A percentile compares a stretch with the other conserved stretches of the same genome.
Evolutionary conservation across 1,140 invertebrate genomes (phyloP).

Genomic region (Carposina sasakii): DNA sequence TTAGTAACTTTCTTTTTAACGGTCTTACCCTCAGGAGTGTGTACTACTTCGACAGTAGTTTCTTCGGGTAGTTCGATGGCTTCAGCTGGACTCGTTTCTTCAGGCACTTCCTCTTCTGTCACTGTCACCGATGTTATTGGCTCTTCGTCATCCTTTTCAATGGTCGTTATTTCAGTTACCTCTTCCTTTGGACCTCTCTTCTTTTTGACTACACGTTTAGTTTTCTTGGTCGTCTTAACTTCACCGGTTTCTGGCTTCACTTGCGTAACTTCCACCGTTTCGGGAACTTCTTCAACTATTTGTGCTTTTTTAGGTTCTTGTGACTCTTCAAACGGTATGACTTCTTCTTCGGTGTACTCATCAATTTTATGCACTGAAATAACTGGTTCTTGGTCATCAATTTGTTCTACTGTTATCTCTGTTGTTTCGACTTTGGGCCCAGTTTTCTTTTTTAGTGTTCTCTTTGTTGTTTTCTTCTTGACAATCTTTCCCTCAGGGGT

Average conservation of each 20-base stretch:
- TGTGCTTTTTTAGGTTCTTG: neutral
- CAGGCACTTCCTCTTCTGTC: neutral
- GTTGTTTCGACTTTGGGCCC: too few species aligned
- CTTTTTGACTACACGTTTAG: constrained; percentile 57
- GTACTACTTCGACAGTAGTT: constrained; percentile 18
- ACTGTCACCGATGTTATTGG: constrained; percentile 51
- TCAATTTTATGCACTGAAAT: too few species aligned
- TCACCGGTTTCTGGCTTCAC: constrained; percentile 41
- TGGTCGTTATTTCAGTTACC: constrained; percentile 53
- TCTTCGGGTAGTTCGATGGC: constrained; percentile 18
- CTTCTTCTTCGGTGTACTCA: too few species aligned
- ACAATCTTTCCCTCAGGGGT: constrained; percentile 31
- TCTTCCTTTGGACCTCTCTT: constrained; percentile 46
- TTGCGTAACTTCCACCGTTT: constrained; percentile 35
- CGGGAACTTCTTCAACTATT: constrained; percentile 29
- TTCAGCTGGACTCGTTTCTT: constrained; percentile 4
- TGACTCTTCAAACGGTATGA: neutral
- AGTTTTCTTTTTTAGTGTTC: constrained; percentile 5
- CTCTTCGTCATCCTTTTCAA: constrained; percentile 52
- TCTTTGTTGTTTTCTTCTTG: constrained; percentile 46
- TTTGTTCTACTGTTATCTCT: too few species aligned
- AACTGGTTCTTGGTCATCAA: too few species aligned
- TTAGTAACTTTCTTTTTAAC: constrained; percentile 60
- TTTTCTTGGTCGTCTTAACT: constrained; percentile 53
- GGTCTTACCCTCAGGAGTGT: constrained; percentile 32